These are phyloP conservation scores for Galendromus occidentalis DNA, from an alignment of 1,140 invertebrate species.

Conservation along the genomic window DNA sequence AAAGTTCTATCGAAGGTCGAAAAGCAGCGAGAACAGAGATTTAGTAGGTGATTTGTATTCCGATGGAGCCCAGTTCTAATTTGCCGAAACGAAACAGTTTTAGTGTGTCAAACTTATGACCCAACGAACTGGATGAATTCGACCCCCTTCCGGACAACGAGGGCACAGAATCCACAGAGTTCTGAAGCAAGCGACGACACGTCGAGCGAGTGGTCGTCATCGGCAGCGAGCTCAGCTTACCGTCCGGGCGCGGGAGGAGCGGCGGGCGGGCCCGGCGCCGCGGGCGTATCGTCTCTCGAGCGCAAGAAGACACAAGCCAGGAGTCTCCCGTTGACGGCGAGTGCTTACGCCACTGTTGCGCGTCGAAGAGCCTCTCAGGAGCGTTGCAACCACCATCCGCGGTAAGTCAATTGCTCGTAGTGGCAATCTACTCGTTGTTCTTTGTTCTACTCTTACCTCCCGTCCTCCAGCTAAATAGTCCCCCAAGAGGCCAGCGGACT, in stretches of 20 bases:
- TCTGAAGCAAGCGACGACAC: conserved; percentile 6
- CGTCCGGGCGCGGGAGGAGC: neutral
- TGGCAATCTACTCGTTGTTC: too few relatives aligned
- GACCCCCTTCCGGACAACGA: conserved; percentile 5
- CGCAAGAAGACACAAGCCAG: conserved; percentile 6
- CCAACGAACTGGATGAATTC: conserved; percentile 8
- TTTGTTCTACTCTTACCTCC: too few relatives aligned
- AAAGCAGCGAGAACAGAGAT: too few relatives aligned
- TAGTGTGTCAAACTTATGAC: conserved; percentile 12
- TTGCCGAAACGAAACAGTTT: too few relatives aligned
- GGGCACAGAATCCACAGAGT: conserved; percentile 11
- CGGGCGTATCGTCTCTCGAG: neutral
- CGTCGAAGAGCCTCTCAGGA: neutral
- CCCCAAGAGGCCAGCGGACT: too few relatives aligned
- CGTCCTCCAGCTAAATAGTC: too few relatives aligned
- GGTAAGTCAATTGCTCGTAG: too few relatives aligned
- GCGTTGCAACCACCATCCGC: too few relatives aligned
- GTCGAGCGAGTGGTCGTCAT: conserved; percentile 6
- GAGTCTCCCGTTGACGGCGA: neutral
- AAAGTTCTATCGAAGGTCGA: too few relatives aligned
- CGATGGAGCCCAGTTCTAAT: too few relatives aligned
- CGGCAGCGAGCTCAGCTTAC: neutral
- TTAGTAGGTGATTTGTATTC: too few relatives aligned
- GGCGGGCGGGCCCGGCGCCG: too few relatives aligned
- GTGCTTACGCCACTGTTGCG: conserved; percentile 1